These are phyloP conservation scores for Dunckerocampus dactyliophorus DNA, from an alignment of 2,113 vertebrate species.

Conservation along the genomic window DNA sequence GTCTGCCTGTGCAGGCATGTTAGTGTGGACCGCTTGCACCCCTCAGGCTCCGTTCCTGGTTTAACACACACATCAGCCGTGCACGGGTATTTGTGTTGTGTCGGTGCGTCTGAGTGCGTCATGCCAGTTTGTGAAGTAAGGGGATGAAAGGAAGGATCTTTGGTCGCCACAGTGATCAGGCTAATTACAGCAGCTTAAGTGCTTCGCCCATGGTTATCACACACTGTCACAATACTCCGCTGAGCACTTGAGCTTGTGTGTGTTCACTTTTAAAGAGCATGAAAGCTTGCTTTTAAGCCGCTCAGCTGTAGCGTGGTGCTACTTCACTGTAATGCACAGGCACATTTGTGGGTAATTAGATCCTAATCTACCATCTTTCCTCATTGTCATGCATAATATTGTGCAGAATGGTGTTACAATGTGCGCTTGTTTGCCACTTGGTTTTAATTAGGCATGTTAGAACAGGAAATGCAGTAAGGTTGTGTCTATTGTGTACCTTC, in stretches of 20 bases:
- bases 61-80: conserved; percentile 29
- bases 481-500: too few relatives aligned
- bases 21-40: conserved; percentile 25
- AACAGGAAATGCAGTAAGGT: background rate
- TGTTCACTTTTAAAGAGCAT: conserved; percentile 58
- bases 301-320: conserved; percentile 34
- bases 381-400: background rate
- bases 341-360: background rate
- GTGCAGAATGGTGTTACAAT: background rate
- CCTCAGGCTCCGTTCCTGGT: conserved; percentile 16
- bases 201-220: conserved; percentile 74
- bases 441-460: background rate
- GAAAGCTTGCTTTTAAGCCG: conserved; percentile 54
- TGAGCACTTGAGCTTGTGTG: conserved; percentile 47
- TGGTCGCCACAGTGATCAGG: conserved; percentile 67
- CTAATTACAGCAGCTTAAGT: conserved; percentile 81
- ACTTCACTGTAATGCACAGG: conserved; percentile 1
- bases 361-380: background rate
- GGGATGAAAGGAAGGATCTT: conserved; percentile 74
- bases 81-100: conserved; percentile 34
- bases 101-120: conserved; percentile 47
- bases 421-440: too few relatives aligned
- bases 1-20: conserved; percentile 10
- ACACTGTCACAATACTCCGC: conserved; percentile 70
- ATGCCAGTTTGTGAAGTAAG: conserved; percentile 68